Conservation (phyloP, 2,888 invertebrate genomes). For the Elysia crispata region DNA sequence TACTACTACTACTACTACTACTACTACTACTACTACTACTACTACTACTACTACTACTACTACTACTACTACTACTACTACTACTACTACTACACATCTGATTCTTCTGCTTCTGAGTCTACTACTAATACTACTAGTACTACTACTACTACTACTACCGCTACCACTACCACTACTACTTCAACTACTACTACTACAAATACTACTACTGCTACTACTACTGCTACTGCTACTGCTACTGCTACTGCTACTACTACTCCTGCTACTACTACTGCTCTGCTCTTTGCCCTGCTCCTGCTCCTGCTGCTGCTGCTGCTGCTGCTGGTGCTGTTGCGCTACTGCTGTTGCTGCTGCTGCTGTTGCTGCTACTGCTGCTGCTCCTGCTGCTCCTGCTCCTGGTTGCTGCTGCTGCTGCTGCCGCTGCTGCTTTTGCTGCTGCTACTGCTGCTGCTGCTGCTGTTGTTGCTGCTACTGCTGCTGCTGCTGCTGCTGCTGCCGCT, state of each 20-base stretch:
- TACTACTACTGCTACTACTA: neutral
- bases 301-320: too few relatives aligned
- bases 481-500: slow-evolving; percentile 4
- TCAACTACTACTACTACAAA: neutral
- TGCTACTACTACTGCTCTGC: neutral
- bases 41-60: neutral
- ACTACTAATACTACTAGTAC: too few relatives aligned
- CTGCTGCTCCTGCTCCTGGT: neutral
- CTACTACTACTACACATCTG: too few relatives aligned
- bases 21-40: neutral
- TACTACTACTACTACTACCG: too few relatives aligned
- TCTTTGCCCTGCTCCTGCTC: neutral
- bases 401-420: too few relatives aligned
- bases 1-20: neutral
- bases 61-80: neutral
- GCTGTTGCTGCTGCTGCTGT: slow-evolving; percentile 1
- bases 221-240: too few relatives aligned
- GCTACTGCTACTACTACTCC: too few relatives aligned
- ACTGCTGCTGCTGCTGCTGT: too few relatives aligned
- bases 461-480: neutral
- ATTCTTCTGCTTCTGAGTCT: neutral
- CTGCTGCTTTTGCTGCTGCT: too few relatives aligned
- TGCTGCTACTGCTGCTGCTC: slow-evolving; percentile 1
- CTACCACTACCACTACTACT: neutral
- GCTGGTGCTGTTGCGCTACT: too few relatives aligned